A percentile compares a stretch with the other conserved stretches of the same genome.
Conservation (phyloP, 2,113 vertebrate genomes). For the Tachysurus vachellii region DNA sequence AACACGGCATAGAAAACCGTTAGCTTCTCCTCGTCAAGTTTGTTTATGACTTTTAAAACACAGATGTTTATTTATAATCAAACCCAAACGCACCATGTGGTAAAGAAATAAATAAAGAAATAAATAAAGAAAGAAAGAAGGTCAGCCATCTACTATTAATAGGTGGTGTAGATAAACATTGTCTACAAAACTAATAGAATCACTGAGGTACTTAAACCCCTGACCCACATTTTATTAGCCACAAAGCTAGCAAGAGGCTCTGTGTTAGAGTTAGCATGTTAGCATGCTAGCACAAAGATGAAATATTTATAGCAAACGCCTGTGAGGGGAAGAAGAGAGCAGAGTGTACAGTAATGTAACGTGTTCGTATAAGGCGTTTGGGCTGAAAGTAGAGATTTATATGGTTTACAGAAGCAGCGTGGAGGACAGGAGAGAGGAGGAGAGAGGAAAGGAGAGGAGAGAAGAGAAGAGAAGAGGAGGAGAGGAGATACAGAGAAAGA, state of each 20-base stretch:
- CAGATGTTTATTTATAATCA: neutral
- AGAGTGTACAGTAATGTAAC: too few species aligned
- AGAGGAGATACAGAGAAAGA: neutral
- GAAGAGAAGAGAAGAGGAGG: constrained; percentile 26
- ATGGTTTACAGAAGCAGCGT: constrained; percentile 13
- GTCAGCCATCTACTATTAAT: neutral
- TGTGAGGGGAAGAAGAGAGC: neutral
- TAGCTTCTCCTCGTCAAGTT: neutral
- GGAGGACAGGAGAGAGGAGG: constrained; percentile 56
- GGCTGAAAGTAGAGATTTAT: neutral
- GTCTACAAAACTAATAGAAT: neutral
- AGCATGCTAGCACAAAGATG: constrained; percentile 44
- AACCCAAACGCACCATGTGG: too few species aligned
- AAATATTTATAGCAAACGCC: neutral
- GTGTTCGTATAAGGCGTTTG: neutral
- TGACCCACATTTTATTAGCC: constrained; percentile 60
- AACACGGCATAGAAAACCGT: neutral
- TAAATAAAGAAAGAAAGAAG: neutral
- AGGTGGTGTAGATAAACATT: neutral
- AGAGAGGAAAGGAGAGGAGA: constrained; percentile 31
- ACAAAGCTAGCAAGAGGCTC: constrained; percentile 34
- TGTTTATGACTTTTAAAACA: neutral
- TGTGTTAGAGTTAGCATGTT: constrained; percentile 30
- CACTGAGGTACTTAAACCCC: neutral
- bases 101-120: neutral